Evolutionary conservation across 2,888 invertebrate species (phyloP), one percentile per base, ranked within the genome.

Genomic region (Abrostola triplasia): DNA sequence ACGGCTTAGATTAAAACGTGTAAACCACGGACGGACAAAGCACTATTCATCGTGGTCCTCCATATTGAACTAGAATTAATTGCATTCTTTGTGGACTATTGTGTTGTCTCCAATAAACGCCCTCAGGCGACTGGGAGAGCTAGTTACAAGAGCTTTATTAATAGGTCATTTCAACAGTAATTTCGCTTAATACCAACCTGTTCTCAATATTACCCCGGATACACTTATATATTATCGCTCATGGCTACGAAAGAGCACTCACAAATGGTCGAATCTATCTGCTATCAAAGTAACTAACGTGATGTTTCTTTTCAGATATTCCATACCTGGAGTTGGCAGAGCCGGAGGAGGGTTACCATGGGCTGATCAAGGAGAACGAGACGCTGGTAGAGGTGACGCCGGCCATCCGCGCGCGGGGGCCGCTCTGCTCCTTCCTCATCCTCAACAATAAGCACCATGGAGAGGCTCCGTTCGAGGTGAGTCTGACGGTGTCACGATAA

Each of bases 401-500:
- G n/a, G 95, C 97, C 79, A 98, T 98, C 88, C 96, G 97, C 82
- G 98, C 98, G 58, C 95, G 97, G 50, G 97, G 97, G 5, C 96
- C 96, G 76, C 97, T 98, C 71, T 98, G 98, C 94, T 97, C 97
- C 85, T 98, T 98, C 95, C 97, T 97, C 82, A 98, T 98, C 81
- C 96, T 98, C 66, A 98, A 98, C 95, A 98, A 98, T 92, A 98
- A 98, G 89, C 98, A 98, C 88, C 98, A 98, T 94, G 98, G 98
- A 67, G 98, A 98, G 88, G 98, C 98, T 71, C 98, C 98, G n/a
- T 98, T 98, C 89, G 96, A 97, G 95, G 97, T 97, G 80, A 88
- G 89, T 48, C 36, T 8, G 13, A 0, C 44, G 51, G 12, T 36
- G 24, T 9, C 12, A 53, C 35, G n/a, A 35, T 51, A 47, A 70